Base-by-base conservation (phyloP, 2,888 invertebrate species). In the Ectemnius continuus region DNA sequence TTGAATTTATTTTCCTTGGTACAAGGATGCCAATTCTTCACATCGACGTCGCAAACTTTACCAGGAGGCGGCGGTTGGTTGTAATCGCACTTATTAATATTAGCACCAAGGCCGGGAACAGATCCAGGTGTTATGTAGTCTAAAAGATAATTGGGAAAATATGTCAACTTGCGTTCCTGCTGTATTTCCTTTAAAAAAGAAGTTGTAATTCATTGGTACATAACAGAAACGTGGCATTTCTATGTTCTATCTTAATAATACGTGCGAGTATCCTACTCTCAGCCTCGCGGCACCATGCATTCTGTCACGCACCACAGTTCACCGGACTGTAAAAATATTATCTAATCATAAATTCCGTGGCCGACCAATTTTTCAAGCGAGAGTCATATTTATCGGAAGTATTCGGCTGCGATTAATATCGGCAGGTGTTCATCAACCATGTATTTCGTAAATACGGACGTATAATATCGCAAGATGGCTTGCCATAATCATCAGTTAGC, bases 31-130 rank as follows among this genome's bases (percentile, higher is more conserved):
- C 97, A 96, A 23, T 94, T 92, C 85, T 95, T 94, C 65, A 97
- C 95, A 87, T 98, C 96, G 65, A 98, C 97, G 86, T 95, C 94
- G 88, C 98, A 98, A 26, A 97, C 97, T 90, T 97, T 95, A 26
- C 95, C 95, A 28, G 93, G 93, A 13, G 93, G 93, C 2, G 95
- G 94, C 0, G 93, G 94, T 66, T 94, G 93, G 84, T 95, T 94
- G 90, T 95, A 96, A 87, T 95, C 94, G 86, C 96, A 96, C 86
- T 94, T 94, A 90, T 94, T 94, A 83, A 95, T 95, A 86, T 95
- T 95, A 84, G 95, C 95, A 79, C 95, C 95, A 58, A 94, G 93
- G 16, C 95, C 95, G 1, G 95, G 94, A 67, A 94, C 94, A 79
- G 94, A 92, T 66, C 95, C 95, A 68, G 95, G 95, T 46, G 93